phyloP scores from a whole-genome alignment of 2,888 invertebrate species.

The Drosophila mulleri region DNA sequence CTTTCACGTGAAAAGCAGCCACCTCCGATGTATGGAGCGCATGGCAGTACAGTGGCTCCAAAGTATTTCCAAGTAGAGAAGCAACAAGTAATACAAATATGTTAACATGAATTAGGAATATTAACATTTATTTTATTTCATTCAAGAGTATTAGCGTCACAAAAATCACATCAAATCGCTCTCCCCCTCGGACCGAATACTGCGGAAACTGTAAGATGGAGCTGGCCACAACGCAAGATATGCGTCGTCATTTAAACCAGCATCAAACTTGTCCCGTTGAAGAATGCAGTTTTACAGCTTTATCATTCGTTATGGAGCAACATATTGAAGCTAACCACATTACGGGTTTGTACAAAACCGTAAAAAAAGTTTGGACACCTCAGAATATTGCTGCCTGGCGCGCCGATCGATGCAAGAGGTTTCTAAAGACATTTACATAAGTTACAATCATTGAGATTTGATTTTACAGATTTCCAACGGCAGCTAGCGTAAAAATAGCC shows the following conservation, averaged over 20 bases:
- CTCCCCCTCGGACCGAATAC: conserved; percentile 84
- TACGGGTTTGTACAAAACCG: conserved; percentile 92
- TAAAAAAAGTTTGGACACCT: conserved; percentile 90
- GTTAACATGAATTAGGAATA: background rate
- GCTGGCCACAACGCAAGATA: conserved; percentile 87
- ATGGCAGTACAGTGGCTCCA: conserved; percentile 83
- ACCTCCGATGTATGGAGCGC: conserved; percentile 84
- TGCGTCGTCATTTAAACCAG: conserved; percentile 89
- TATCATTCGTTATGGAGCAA: conserved; percentile 89
- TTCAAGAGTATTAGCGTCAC: conserved; percentile 5
- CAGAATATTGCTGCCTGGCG: conserved; percentile 95
- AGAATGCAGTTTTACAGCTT: conserved; percentile 87
- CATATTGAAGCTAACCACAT: conserved; percentile 94
- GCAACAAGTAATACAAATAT: conserved; percentile 32
- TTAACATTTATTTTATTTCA: background rate
- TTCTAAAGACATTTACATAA: background rate
- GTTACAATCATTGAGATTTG: background rate
- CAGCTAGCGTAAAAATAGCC: conserved; percentile 88
- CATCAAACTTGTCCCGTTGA: conserved; percentile 93
- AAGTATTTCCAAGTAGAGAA: conserved; percentile 61
- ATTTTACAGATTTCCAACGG: conserved; percentile 88
- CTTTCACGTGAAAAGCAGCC: conserved; percentile 82
- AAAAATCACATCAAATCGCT: background rate
- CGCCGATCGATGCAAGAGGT: conserved; percentile 90
- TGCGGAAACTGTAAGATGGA: conserved; percentile 94